Evolutionary conservation across 2,888 invertebrate species (phyloP), one percentile per base, ranked within the genome.

Genomic region (Tenodera sinensis): DNA sequence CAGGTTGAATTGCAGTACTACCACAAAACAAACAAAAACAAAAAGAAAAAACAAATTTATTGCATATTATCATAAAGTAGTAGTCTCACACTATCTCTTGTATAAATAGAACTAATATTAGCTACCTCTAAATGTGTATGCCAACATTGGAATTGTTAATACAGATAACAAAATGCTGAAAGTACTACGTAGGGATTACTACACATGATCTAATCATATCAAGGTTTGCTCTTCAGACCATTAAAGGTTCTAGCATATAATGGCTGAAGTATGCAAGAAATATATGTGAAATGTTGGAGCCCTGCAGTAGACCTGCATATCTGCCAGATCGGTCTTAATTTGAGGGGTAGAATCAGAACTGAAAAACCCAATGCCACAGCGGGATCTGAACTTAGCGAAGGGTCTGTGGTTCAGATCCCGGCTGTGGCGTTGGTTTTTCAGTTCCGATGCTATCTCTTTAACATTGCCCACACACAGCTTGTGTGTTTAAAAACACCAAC

Each of bases 61-160:
- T 71, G 54, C 42, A 42, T 42, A 12, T 42, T 42, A 42, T 71
- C 20, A n/a, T 20, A 1, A 71, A 20, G 4, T 20, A 71, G 54
- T 71, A 71, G 54, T 71, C 25, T 71, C 20, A 71, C n/a, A n/a
- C n/a, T n/a, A n/a, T n/a, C 54, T 20, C 20, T 71, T 71, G 54
- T 71, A 71, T 71, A 71, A 71, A 71, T 71, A 71, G 25, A 71
- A 20, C 20, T 71, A 71, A 20, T 71, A 71, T 71, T 71, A 82
- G 25, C 71, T 27, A 25, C 34, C n/a, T 87, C 83, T 87, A 87
- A 83, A 87, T 87, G 87, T 87, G 87, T 87, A 87, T 82, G 34
- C 87, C 82, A n/a, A 81, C 82, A 87, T 82, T 28, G 81, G 87
- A 87, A 87, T 34, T 87, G 87, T 87, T 87, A 87, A 87, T 87